Conservation (phyloP, 2,113 vertebrate genomes). For the Pseudolaguvia tuberculata region DNA sequence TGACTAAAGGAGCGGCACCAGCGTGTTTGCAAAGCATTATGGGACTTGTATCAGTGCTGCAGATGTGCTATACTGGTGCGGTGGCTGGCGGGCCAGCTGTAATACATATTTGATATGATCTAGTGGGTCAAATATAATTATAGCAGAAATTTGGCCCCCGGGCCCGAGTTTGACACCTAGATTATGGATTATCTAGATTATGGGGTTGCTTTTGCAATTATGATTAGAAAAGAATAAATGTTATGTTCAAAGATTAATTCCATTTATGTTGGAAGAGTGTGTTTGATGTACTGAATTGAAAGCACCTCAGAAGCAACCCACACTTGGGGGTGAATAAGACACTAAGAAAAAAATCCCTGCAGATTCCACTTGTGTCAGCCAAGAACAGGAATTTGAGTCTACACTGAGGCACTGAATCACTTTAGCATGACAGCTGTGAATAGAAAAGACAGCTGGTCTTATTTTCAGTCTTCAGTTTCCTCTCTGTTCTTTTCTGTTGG, state of each 20-base stretch:
- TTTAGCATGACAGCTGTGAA: neutral
- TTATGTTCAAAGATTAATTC: neutral
- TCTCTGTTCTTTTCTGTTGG: neutral
- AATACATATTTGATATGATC: too few species aligned
- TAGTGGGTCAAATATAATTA: too few species aligned
- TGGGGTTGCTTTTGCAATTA: too few species aligned
- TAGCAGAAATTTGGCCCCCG: too few species aligned
- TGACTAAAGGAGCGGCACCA: too few species aligned
- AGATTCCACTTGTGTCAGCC: neutral
- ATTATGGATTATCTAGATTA: too few species aligned
- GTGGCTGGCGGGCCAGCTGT: too few species aligned
- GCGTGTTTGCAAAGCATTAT: too few species aligned
- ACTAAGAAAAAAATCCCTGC: neutral
- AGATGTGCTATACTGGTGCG: too few species aligned
- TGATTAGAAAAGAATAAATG: slow-evolving; percentile 22
- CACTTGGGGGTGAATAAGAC: neutral
- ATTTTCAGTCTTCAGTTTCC: too few species aligned
- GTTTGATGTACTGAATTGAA: neutral
- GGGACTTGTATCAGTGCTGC: too few species aligned
- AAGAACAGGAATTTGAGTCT: neutral
- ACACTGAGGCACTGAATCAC: neutral
- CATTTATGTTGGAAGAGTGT: neutral
- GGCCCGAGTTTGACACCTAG: too few species aligned
- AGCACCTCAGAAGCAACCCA: neutral
- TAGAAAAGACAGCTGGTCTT: neutral